These are phyloP conservation scores for Mesocricetus auratus DNA, from an alignment of 2,113 vertebrate genomes.

Conservation along the genomic window DNA sequence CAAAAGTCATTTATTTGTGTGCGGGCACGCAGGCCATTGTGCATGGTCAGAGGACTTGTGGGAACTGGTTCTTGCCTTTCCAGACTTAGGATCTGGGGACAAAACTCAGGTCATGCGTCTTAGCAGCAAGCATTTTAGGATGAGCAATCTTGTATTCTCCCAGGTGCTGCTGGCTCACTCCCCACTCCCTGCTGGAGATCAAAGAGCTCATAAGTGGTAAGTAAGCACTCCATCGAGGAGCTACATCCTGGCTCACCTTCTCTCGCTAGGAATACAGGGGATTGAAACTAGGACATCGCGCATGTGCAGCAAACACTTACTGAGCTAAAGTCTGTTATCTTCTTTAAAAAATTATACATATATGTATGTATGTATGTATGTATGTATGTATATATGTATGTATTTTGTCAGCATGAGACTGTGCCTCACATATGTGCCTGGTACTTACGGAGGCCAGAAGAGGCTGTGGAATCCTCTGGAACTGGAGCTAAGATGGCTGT, in stretches of 20 bases:
- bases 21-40: not conserved
- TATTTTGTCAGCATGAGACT: not conserved
- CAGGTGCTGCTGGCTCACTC: not conserved
- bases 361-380: too few relatives aligned
- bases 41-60: not conserved
- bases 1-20: not conserved
- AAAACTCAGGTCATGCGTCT: not conserved
- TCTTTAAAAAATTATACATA: too few relatives aligned
- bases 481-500: too few relatives aligned
- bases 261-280: not conserved
- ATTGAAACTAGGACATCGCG: not conserved
- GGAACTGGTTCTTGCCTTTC: not conserved
- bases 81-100: not conserved
- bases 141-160: not conserved
- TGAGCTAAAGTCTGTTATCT: not conserved
- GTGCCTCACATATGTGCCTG: not conserved
- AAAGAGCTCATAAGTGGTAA: not conserved
- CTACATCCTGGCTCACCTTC: not conserved
- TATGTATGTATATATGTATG: not conserved
- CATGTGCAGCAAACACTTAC: not conserved
- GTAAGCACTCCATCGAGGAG: not conserved
- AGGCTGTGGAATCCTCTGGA: not conserved
- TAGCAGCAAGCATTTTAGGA: not conserved
- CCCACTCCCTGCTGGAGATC: not conserved
- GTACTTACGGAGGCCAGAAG: not conserved